Conservation (phyloP, 2,888 invertebrate species). For the Meliscaeva auricollis region DNA sequence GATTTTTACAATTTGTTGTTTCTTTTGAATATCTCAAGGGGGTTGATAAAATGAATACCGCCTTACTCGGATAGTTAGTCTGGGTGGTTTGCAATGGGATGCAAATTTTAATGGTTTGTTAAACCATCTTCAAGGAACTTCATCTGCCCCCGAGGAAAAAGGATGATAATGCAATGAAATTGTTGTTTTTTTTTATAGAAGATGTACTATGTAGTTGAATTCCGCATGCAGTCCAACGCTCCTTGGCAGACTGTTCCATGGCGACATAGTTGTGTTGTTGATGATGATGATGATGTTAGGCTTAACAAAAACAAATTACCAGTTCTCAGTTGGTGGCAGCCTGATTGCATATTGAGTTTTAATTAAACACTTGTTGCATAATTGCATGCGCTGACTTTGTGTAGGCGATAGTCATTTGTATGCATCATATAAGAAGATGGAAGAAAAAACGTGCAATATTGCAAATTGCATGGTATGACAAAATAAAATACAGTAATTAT, state of each 20-base stretch:
- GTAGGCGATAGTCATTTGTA: not conserved
- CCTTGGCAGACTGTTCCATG: no score
- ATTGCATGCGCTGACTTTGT: not conserved
- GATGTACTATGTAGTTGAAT: not conserved
- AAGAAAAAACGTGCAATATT: not conserved
- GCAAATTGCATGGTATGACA: not conserved
- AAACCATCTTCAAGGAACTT: conserved; percentile 13
- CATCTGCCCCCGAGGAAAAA: not conserved
- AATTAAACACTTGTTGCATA: conserved; percentile 61
- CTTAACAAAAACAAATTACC: conserved; percentile 48
- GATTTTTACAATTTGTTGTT: conserved; percentile 14
- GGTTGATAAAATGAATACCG: conserved; percentile 57
- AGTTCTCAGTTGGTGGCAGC: conserved; percentile 48
- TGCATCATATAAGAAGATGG: no score
- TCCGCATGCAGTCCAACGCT: not conserved
- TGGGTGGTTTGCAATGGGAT: not conserved
- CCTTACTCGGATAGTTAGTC: conserved; percentile 15
- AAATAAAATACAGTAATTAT: not conserved
- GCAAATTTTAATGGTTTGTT: conserved; percentile 37
- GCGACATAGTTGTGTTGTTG: not conserved
- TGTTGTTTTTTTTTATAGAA: not conserved
- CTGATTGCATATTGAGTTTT: conserved; percentile 67
- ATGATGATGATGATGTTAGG: conserved; percentile 12
- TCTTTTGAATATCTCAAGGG: conserved; percentile 35
- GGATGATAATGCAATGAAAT: conserved; percentile 15